Percentiles rank a stretch among this genome's conserved stretches.
Conservation (phyloP, 37 sponge, comb jelly and placozoan genomes). For the Mnemiopsis leidyi region DNA sequence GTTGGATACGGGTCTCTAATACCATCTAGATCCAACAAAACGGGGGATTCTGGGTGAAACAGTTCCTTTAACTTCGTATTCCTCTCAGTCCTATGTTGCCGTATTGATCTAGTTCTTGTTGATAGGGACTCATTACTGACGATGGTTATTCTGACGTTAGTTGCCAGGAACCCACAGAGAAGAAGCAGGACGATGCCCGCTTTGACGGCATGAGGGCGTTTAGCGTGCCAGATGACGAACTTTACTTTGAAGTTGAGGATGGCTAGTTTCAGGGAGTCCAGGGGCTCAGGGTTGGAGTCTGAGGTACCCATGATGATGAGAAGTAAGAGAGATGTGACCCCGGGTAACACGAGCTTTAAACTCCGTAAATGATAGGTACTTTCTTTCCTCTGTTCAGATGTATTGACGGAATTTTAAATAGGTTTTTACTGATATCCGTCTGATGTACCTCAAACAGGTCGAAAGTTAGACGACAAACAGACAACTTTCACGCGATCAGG, state of each 20-base stretch:
- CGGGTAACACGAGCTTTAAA: no score
- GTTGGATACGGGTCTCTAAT: conserved; percentile 38
- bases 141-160: conserved; percentile 1
- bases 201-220: neutral
- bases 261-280: neutral
- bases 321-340: no score
- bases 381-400: no score
- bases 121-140: neutral
- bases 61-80: neutral
- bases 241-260: conserved; percentile 52
- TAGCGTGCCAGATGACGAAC: conserved; percentile 25
- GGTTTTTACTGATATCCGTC: no score
- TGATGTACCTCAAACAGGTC: no score
- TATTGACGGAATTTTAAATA: no score
- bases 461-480: no score
- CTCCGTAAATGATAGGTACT: no score
- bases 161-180: neutral
- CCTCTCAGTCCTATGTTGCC: neutral
- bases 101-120: neutral
- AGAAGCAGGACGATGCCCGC: neutral
- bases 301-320: conserved; percentile 3
- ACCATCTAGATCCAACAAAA: conserved; percentile 15
- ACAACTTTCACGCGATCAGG: no score
- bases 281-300: neutral
- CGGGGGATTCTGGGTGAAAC: neutral